Evolutionary conservation across 2,888 invertebrate species (phyloP).

Genomic region (Polymixis flavicincta): DNA sequence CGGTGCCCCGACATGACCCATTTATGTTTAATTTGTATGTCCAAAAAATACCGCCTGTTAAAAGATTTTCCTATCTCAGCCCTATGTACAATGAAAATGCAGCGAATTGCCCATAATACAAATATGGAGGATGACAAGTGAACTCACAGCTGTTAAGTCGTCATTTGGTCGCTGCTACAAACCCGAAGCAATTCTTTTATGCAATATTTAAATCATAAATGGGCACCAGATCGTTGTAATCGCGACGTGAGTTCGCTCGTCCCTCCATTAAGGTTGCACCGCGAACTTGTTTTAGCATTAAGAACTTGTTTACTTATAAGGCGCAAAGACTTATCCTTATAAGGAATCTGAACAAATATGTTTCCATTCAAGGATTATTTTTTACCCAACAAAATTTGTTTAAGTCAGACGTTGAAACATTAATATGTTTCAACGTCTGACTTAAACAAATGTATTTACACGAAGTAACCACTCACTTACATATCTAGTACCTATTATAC

Average conservation of each 20-base stretch:
- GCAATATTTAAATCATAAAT: conserved; percentile 76
- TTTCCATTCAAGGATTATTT: conserved; percentile 84
- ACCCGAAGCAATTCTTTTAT: conserved; percentile 70
- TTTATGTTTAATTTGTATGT: conserved; percentile 61
- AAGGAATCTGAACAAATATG: conserved; percentile 82
- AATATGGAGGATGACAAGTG: conserved; percentile 69
- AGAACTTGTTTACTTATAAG: conserved; percentile 88
- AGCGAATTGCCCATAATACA: conserved; percentile 75
- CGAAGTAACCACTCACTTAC: conserved; percentile 36
- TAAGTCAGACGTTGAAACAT: too few species aligned
- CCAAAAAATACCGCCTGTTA: conserved; percentile 25
- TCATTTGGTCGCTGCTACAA: conserved; percentile 61
- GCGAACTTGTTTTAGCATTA: conserved; percentile 83
- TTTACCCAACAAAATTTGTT: conserved; percentile 76
- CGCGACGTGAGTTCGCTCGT: conserved; percentile 77
- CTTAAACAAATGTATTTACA: conserved; percentile 66
- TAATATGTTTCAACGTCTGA: conserved; percentile 66
- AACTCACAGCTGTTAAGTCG: conserved; percentile 67
- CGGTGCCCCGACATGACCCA: conserved; percentile 52
- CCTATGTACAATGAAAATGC: conserved; percentile 46
- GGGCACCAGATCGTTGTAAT: conserved; percentile 67
- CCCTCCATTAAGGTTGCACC: conserved; percentile 82
- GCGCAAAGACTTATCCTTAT: conserved; percentile 81
- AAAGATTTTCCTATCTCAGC: conserved; percentile 30
- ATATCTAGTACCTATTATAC: conserved; percentile 1